phyloP scores from a whole-genome alignment of 1,140 invertebrate genomes.

The Andrena cerasifolii region DNA sequence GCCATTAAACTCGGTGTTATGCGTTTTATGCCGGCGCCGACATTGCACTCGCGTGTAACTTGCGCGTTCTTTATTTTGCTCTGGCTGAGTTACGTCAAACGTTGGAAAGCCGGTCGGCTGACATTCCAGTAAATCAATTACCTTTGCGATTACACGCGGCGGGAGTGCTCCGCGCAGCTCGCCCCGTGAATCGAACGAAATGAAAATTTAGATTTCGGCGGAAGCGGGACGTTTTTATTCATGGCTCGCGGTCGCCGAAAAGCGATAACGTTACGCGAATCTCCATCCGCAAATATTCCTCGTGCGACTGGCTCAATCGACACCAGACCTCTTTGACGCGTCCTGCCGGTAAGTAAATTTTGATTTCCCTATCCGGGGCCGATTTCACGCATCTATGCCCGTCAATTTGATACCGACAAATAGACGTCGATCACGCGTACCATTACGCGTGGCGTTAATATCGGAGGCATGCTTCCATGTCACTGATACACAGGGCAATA shows the following conservation, averaged over 20 bases:
- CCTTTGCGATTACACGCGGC: neutral
- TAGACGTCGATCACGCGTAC: neutral
- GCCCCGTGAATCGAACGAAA: no score
- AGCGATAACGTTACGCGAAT: slow-evolving; percentile 19
- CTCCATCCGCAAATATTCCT: slow-evolving; percentile 21
- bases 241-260: neutral
- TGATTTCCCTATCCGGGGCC: neutral
- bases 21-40: neutral
- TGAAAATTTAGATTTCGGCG: neutral
- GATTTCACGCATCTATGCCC: neutral
- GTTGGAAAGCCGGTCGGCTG: neutral
- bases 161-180: no score
- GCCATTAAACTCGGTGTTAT: neutral
- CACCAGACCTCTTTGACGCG: neutral
- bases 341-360: slow-evolving; percentile 15
- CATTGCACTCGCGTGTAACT: neutral
- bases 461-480: neutral
- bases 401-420: slow-evolving; percentile 6
- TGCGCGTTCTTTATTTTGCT: neutral
- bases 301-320: neutral
- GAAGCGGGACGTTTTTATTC: neutral
- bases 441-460: neutral
- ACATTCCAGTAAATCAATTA: neutral
- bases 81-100: neutral
- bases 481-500: neutral